Evolutionary conservation across 1,140 invertebrate genomes (phyloP).

Genomic region (Macrocentrus cingulum): DNA sequence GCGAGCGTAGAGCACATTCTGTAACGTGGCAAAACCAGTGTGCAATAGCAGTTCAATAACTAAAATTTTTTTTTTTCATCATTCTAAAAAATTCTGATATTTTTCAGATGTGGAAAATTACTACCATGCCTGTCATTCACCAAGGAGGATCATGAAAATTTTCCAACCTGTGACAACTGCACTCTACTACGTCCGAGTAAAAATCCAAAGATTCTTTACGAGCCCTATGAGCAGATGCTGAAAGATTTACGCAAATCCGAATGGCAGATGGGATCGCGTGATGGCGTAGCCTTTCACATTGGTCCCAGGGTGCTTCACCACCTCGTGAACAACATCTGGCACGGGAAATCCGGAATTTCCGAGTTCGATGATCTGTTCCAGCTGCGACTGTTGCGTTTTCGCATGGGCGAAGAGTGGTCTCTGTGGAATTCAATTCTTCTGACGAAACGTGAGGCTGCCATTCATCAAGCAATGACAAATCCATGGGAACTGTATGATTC

Average conservation of each 20-base stretch:
- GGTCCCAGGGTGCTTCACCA: conserved; percentile 65
- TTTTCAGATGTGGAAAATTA: conserved; percentile 32
- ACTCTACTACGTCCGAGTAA: conserved; percentile 22
- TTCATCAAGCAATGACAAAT: conserved; percentile 51
- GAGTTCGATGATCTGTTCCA: conserved; percentile 64
- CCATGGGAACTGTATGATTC: conserved; percentile 43
- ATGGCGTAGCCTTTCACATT: conserved; percentile 61
- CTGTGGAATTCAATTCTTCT: conserved; percentile 73
- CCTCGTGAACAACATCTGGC: conserved; percentile 69
- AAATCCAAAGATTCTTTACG: conserved; percentile 34
- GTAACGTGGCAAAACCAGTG: too few relatives aligned
- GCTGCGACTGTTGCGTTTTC: conserved; percentile 64
- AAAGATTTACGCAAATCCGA: conserved; percentile 64
- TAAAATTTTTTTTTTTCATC: too few relatives aligned
- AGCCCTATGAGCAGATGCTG: conserved; percentile 64
- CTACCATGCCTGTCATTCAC: conserved; percentile 2
- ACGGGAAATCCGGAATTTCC: conserved; percentile 67
- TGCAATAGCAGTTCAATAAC: too few relatives aligned
- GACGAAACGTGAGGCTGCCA: conserved; percentile 64
- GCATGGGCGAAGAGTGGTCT: conserved; percentile 64
- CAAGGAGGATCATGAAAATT: neutral
- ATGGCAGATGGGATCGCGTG: conserved; percentile 52
- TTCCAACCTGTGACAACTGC: conserved; percentile 36
- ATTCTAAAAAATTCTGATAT: neutral
- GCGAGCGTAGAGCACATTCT: too few relatives aligned